phyloP scores from a whole-genome alignment of 2,888 invertebrate genomes.

The Sisyra nigra region DNA sequence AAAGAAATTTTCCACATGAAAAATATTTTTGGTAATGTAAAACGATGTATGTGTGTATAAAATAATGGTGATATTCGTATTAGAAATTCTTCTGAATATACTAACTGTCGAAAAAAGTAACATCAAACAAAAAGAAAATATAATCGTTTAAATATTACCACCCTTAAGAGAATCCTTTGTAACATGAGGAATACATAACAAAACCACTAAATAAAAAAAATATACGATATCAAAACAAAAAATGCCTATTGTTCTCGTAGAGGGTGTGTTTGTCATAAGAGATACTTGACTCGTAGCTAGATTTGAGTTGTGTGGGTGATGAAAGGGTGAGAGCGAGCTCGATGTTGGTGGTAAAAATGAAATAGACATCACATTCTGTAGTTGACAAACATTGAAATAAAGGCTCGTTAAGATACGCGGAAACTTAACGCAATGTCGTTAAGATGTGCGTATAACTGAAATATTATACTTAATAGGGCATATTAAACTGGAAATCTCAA shows the following conservation, averaged over 20 bases:
- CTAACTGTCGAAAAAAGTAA: no score
- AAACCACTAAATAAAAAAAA: conserved; percentile 1
- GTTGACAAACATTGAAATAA: conserved; percentile 7
- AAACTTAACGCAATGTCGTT: conserved; percentile 1
- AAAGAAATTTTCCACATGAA: no score
- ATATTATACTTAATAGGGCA: background rate
- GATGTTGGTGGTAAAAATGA: conserved; percentile 1
- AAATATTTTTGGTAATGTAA: no score
- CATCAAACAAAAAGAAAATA: no score
- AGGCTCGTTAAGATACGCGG: conserved; percentile 5
- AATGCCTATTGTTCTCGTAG: conserved; percentile 3
- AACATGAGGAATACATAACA: background rate
- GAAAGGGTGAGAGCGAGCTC: conserved; percentile 1
- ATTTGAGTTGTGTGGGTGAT: conserved; percentile 2
- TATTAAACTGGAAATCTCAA: no score
- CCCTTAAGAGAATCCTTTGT: no score
- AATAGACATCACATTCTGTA: conserved; percentile 1
- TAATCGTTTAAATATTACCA: no score
- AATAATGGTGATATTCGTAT: no score
- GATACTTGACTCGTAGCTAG: conserved; percentile 4
- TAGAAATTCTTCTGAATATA: no score
- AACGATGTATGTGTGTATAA: no score
- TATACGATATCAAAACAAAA: conserved; percentile 1
- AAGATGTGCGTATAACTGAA: conserved; percentile 1
- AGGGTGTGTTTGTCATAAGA: conserved; percentile 5